phyloP scores from a whole-genome alignment of 2,888 invertebrate genomes.

The Aporophyla lueneburgensis region DNA sequence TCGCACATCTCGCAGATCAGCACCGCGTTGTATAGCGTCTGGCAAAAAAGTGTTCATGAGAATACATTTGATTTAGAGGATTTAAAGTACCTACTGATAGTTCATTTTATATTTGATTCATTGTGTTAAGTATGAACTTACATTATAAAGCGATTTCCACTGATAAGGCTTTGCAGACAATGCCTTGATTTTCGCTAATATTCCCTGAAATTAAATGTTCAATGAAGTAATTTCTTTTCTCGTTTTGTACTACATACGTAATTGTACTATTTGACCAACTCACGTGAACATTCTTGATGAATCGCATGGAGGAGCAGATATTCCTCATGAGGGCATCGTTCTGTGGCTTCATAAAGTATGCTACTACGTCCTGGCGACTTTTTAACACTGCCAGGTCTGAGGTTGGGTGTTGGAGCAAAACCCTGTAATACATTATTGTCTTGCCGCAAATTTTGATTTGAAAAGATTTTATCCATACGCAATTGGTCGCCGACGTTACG shows the following conservation, averaged over 20 bases:
- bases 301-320: conserved; percentile 91
- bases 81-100: not conserved
- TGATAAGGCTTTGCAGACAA: conserved; percentile 92
- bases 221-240: too few relatives aligned
- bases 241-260: too few relatives aligned
- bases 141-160: conserved; percentile 94
- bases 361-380: conserved; percentile 93
- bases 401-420: conserved; percentile 93
- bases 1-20: conserved; percentile 92
- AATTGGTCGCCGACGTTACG: not conserved
- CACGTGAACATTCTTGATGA: conserved; percentile 92
- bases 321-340: conserved; percentile 92
- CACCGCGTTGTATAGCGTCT: conserved; percentile 93
- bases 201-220: conserved; percentile 85
- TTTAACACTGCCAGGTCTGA: conserved; percentile 91
- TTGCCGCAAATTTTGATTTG: not conserved
- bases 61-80: not conserved
- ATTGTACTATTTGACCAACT: conserved; percentile 58
- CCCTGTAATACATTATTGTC: conserved; percentile 82
- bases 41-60: conserved; percentile 32
- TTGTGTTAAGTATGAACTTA: conserved; percentile 75
- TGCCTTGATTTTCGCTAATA: conserved; percentile 92
- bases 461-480: not conserved
- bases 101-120: not conserved
- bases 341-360: conserved; percentile 92